Percentiles rank a stretch among this genome's conserved stretches.
These are phyloP conservation scores for Gymnorhina tibicen DNA, from an alignment of 2,113 vertebrate species.

Conservation along the genomic window DNA sequence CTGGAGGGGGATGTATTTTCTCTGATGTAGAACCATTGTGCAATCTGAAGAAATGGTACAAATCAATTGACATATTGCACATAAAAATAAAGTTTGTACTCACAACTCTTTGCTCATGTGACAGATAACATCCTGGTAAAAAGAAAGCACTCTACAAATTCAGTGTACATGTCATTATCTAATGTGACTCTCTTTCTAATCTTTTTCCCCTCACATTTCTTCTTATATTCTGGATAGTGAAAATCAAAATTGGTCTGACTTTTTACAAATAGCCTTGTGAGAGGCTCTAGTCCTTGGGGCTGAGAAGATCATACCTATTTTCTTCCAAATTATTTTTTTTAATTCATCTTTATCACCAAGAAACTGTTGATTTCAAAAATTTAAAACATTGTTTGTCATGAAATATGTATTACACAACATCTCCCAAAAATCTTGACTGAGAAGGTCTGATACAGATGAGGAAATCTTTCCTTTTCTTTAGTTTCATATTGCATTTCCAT, in stretches of 20 bases:
- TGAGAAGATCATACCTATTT: neutral
- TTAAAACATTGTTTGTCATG: neutral
- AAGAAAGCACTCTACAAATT: neutral
- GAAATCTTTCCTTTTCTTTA: neutral
- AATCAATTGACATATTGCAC: constrained; percentile 1
- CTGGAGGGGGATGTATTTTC: neutral
- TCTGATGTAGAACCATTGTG: constrained; percentile 8
- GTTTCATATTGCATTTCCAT: neutral
- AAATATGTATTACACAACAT: neutral
- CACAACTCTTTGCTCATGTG: neutral
- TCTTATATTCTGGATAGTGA: neutral
- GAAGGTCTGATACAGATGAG: neutral
- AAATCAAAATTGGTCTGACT: neutral
- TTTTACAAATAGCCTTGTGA: neutral
- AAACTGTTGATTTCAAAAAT: neutral
- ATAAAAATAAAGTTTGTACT: neutral
- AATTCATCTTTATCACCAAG: neutral
- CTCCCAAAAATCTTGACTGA: neutral
- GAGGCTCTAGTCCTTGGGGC: neutral
- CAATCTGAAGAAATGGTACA: constrained; percentile 6
- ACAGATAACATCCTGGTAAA: neutral
- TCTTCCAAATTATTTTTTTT: neutral
- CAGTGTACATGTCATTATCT: neutral
- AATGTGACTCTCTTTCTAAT: neutral
- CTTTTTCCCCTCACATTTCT: neutral